Conservation (phyloP, 2,113 vertebrate genomes). For the Toxotes chatareus region DNA sequence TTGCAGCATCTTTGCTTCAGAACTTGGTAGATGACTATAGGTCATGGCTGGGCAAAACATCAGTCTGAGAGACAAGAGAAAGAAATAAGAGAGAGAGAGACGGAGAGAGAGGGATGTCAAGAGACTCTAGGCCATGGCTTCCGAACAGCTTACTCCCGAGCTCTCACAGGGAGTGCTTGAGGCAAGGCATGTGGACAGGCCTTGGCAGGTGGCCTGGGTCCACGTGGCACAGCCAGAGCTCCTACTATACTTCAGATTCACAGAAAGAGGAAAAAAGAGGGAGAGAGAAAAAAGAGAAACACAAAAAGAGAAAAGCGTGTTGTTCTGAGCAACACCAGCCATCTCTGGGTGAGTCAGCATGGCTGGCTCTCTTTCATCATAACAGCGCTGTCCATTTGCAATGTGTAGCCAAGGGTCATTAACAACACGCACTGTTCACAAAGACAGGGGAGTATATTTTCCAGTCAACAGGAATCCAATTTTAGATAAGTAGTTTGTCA, state of each 20-base stretch:
- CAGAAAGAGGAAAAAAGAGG: slow-evolving; percentile 17
- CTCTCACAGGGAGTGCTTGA: slow-evolving; percentile 69
- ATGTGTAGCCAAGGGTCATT: slow-evolving; percentile 19
- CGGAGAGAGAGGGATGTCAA: background rate
- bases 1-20: slow-evolving; percentile 38
- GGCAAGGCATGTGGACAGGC: slow-evolving; percentile 75
- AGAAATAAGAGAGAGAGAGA: slow-evolving; percentile 7
- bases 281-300: slow-evolving; percentile 42
- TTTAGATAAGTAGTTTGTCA: background rate
- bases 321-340: slow-evolving; percentile 51
- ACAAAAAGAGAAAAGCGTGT: slow-evolving; percentile 23
- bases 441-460: slow-evolving; percentile 19
- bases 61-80: slow-evolving; percentile 17
- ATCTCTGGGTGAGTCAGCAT: slow-evolving; percentile 56
- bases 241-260: slow-evolving; percentile 55
- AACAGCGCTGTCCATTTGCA: slow-evolving; percentile 34
- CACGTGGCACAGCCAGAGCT: slow-evolving; percentile 83
- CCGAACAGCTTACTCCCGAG: slow-evolving; percentile 55
- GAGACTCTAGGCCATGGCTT: slow-evolving; percentile 57
- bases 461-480: slow-evolving; percentile 12
- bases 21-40: slow-evolving; percentile 19
- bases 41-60: slow-evolving; percentile 34
- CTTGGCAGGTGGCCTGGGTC: slow-evolving; percentile 82
- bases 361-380: slow-evolving; percentile 55
- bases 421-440: slow-evolving; percentile 21